Conservation (phyloP, 2,113 vertebrate genomes). For the Struthio camelus region DNA sequence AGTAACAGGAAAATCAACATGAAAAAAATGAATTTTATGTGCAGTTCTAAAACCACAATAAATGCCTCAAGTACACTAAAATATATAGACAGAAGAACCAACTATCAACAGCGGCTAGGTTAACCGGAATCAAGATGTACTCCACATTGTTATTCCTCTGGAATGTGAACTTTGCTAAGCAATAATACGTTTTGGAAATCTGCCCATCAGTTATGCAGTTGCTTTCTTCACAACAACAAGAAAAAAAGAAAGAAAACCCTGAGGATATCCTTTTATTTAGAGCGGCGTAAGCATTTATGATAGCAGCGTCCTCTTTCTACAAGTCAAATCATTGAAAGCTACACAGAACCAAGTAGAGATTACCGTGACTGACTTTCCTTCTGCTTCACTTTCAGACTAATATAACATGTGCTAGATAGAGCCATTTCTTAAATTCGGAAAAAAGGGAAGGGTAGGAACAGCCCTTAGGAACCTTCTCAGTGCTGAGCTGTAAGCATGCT, state of each 20-base stretch:
- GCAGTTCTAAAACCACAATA: background rate
- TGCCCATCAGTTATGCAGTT: background rate
- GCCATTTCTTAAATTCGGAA: background rate
- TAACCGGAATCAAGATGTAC: background rate
- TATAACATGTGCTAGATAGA: background rate
- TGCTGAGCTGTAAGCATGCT: background rate
- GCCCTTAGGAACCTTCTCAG: background rate
- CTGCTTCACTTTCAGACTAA: background rate
- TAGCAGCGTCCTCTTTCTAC: background rate
- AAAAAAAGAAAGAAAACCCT: background rate
- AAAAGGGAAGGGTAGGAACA: background rate
- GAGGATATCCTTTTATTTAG: background rate
- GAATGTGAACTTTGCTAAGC: background rate
- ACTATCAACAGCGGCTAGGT: background rate
- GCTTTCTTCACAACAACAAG: background rate
- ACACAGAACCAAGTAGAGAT: background rate
- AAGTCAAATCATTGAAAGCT: background rate
- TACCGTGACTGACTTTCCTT: background rate
- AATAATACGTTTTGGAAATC: background rate
- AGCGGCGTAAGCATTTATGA: background rate
- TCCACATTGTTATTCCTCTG: background rate
- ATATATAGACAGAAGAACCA: background rate
- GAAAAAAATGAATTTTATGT: background rate
- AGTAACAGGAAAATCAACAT: background rate
- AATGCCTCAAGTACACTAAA: background rate